phyloP scores from a whole-genome alignment of 2,888 invertebrate genomes.

The Nephrotoma flavescens region DNA sequence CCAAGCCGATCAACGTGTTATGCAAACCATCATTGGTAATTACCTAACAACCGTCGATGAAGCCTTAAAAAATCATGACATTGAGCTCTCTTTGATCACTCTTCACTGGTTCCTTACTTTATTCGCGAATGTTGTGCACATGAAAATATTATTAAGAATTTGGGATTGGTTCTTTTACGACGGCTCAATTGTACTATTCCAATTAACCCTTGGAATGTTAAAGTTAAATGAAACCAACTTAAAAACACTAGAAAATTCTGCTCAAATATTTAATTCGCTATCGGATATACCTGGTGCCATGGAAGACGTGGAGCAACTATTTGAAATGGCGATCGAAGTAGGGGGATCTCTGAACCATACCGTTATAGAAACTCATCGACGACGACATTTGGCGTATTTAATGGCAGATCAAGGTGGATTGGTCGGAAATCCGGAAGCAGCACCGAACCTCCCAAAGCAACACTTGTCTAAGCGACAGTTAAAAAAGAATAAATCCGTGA shows the following conservation, averaged over 20 bases:
- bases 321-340: slow-evolving; percentile 59
- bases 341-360: slow-evolving; percentile 70
- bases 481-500: slow-evolving; percentile 77
- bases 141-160: slow-evolving; percentile 70
- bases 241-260: slow-evolving; percentile 80
- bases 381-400: slow-evolving; percentile 84
- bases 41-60: slow-evolving; percentile 82
- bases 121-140: slow-evolving; percentile 92
- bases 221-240: slow-evolving; percentile 76
- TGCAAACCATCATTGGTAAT: slow-evolving; percentile 77
- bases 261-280: slow-evolving; percentile 93
- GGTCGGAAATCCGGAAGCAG: slow-evolving; percentile 78
- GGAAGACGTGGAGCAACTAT: slow-evolving; percentile 76
- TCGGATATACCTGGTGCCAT: slow-evolving; percentile 92
- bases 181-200: slow-evolving; percentile 88
- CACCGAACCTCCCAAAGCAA: slow-evolving; percentile 87
- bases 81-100: slow-evolving; percentile 88
- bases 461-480: slow-evolving; percentile 67
- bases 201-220: slow-evolving; percentile 86
- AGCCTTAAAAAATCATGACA: slow-evolving; percentile 85
- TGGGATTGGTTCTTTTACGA: slow-evolving; percentile 98
- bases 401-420: slow-evolving; percentile 95
- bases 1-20: slow-evolving; percentile 92
- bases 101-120: slow-evolving; percentile 96
- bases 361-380: slow-evolving; percentile 63